Base-by-base conservation (phyloP, 1,140 invertebrate species). In the Tetramorium parvispinum region DNA sequence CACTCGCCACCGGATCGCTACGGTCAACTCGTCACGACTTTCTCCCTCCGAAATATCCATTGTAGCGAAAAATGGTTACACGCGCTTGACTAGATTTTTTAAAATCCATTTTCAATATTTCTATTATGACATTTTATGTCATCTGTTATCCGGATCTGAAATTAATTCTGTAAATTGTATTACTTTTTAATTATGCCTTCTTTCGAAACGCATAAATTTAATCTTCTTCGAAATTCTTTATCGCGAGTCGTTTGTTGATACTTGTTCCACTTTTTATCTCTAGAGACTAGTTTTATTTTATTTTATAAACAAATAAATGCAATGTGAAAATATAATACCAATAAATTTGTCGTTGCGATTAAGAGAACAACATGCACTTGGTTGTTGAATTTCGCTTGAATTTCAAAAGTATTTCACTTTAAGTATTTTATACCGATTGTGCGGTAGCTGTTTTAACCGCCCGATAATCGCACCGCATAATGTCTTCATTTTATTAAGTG, bases 1-100 rank as follows among this genome's bases (percentile, higher is more conserved):
- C 94, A 94, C 90, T 94, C 93, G 91, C 93, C 93, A 93, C 92
- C 91, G 91, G 89, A 89, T 77, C 85, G 87, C 91, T 93, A 92
- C 89, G 86, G 89, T 93, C 87, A 88, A 85, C 92, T 93, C 89
- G 75, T 86, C 91, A 65, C 87, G 89, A 91, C 89, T 93, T 91
- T 92, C 87, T 65, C 51, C 16, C 32, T 32, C 13, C 59, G 51
- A 8, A 21, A 1, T 24, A 53, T 68, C 53, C 40, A 40, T 71
- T 11, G 46, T 6, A 24, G 6, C 8, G 40, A 57, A 40, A 49
- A 11, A 46, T 43, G 68, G 61, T 75, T 83, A 46, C 24, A 82
- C 18, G 24, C 49, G 32, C n/a, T 51, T 27, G 43, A 16, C 6
- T 40, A 24, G 21, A 4, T 81, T 24, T 2, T 27, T 5, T 40